Conservation (phyloP, 1,140 invertebrate species). For the Hypothenemus hampei region DNA sequence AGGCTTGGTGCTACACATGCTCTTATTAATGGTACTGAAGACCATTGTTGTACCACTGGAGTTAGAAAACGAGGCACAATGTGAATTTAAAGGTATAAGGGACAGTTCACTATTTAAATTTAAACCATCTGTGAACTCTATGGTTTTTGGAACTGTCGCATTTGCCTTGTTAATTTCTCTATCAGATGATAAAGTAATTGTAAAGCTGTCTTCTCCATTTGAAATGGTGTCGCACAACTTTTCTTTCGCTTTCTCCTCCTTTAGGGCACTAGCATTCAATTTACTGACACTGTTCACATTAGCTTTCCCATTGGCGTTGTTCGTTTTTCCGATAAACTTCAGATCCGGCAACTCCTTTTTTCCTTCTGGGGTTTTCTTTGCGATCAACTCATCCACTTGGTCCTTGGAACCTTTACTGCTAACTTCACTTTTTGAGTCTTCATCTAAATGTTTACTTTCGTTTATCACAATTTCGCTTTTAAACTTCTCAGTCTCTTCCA, state of each 20-base stretch:
- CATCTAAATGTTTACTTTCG: conserved; percentile 15
- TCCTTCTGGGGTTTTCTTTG: background rate
- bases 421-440: background rate
- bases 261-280: too few species aligned
- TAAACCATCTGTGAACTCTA: conserved; percentile 7
- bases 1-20: conserved; percentile 35
- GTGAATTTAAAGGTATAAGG: conserved; percentile 7
- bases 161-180: background rate
- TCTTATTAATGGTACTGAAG: conserved; percentile 36
- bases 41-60: conserved; percentile 32
- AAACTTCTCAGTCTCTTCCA: conserved; percentile 22
- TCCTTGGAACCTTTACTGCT: background rate
- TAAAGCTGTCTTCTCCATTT: too few species aligned
- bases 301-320: too few species aligned
- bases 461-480: conserved; percentile 29
- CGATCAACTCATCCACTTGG: background rate
- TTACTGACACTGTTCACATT: too few species aligned
- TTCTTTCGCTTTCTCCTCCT: too few species aligned
- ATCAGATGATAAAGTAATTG: background rate
- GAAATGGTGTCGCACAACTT: too few species aligned
- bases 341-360: background rate
- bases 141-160: background rate
- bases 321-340: too few species aligned
- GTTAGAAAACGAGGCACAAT: conserved; percentile 18
- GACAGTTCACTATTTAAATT: conserved; percentile 24